These are phyloP conservation scores for Ceyx margarethae DNA, from an alignment of 2,113 vertebrate species.

Conservation along the genomic window DNA sequence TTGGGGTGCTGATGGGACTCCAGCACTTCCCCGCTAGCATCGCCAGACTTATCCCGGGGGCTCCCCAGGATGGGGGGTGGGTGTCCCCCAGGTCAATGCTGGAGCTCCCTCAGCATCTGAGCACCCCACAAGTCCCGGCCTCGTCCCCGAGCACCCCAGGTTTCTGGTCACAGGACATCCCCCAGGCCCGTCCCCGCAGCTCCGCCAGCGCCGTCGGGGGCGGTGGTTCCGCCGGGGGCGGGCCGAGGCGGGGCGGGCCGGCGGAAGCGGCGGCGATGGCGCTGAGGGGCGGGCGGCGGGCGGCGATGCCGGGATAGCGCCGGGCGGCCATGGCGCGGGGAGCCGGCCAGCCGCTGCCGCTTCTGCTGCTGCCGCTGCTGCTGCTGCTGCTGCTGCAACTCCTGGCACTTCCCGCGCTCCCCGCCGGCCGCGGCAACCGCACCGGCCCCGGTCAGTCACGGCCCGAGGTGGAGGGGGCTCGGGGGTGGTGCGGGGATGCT, in stretches of 20 bases:
- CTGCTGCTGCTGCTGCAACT: background rate
- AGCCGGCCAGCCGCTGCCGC: background rate
- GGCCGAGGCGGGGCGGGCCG: background rate
- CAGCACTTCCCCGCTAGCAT: background rate
- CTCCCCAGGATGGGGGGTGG: background rate
- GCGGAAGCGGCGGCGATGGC: background rate
- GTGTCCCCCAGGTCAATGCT: background rate
- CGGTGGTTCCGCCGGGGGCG: background rate
- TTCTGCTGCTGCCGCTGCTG: background rate
- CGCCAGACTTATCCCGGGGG: background rate
- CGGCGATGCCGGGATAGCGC: background rate
- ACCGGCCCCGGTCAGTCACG: background rate
- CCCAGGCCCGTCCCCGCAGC: background rate
- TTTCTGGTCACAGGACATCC: background rate
- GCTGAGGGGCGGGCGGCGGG: background rate
- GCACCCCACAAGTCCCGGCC: background rate
- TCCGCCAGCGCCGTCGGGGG: background rate
- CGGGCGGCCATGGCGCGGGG: background rate
- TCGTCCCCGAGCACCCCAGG: background rate
- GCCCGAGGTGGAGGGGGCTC: background rate
- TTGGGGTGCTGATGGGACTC: background rate
- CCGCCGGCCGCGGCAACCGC: background rate
- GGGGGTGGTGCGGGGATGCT: background rate
- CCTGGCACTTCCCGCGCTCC: background rate
- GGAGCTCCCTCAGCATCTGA: background rate